phyloP scores from a whole-genome alignment of 2,888 invertebrate genomes.

The Ormyrus nitidulus region DNA sequence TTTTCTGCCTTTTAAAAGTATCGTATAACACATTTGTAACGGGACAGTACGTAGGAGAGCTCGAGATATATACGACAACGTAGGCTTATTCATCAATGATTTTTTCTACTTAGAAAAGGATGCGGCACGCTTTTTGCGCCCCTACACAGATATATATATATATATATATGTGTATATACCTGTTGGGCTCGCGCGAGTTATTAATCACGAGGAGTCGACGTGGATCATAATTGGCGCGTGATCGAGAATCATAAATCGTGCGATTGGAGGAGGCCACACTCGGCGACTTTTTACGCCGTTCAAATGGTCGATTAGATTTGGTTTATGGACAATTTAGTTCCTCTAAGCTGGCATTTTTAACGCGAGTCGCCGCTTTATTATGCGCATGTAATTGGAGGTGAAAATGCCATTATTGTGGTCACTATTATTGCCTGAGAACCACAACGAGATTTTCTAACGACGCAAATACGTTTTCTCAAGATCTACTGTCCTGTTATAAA shows the following conservation, averaged over 20 bases:
- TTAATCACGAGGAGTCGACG: slow-evolving; percentile 32
- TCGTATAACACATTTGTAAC: background rate
- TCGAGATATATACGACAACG: background rate
- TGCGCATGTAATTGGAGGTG: background rate
- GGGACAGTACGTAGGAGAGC: background rate
- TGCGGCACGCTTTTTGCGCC: background rate
- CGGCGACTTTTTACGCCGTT: background rate
- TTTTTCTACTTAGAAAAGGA: background rate
- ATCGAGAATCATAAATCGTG: slow-evolving; percentile 46
- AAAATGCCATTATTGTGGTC: too few species aligned
- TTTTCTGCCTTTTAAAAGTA: too few species aligned
- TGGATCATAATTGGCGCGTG: slow-evolving; percentile 43
- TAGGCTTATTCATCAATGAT: background rate
- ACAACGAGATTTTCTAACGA: too few species aligned
- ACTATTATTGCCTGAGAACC: too few species aligned
- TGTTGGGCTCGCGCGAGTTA: slow-evolving; percentile 13
- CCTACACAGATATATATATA: background rate
- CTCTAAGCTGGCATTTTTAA: background rate
- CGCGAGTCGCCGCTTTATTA: background rate
- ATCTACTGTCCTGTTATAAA: too few species aligned
- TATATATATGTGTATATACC: background rate
- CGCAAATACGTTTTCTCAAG: background rate
- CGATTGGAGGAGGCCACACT: slow-evolving; percentile 17
- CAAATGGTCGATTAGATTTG: background rate
- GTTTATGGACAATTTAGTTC: slow-evolving; percentile 2